These are phyloP conservation scores for Neotoma lepida DNA, from an alignment of 2,113 vertebrate species.

Conservation along the genomic window DNA sequence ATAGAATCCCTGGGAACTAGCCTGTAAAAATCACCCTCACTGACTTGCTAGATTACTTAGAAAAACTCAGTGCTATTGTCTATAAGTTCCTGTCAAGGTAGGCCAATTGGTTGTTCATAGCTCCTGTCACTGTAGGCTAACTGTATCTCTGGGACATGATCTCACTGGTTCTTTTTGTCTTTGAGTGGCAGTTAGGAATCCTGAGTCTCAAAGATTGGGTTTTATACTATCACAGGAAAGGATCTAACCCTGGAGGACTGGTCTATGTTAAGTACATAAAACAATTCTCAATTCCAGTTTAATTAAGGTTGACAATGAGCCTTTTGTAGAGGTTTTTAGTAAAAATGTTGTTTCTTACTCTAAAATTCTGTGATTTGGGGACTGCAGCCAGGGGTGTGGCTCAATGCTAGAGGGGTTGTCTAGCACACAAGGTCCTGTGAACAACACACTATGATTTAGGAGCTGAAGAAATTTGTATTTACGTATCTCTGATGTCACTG, in stretches of 20 bases:
- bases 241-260: neutral
- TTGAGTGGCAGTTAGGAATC: neutral
- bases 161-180: constrained; percentile 11
- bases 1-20: neutral
- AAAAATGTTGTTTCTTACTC: neutral
- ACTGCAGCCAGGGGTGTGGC: neutral
- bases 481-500: neutral
- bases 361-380: constrained; percentile 1
- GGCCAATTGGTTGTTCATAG: neutral
- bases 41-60: neutral
- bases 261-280: neutral
- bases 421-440: neutral
- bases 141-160: neutral
- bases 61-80: neutral
- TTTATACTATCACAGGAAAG: neutral
- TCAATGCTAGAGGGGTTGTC: neutral
- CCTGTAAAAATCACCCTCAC: neutral
- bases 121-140: neutral
- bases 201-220: neutral
- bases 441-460: neutral
- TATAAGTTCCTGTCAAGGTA: neutral
- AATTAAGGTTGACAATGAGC: neutral
- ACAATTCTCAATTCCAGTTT: neutral
- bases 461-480: neutral
- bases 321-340: neutral